Percentiles rank a stretch among this genome's conserved stretches.
Conservation (phyloP, 2,888 invertebrate species). For the Drosophila silvestris region DNA sequence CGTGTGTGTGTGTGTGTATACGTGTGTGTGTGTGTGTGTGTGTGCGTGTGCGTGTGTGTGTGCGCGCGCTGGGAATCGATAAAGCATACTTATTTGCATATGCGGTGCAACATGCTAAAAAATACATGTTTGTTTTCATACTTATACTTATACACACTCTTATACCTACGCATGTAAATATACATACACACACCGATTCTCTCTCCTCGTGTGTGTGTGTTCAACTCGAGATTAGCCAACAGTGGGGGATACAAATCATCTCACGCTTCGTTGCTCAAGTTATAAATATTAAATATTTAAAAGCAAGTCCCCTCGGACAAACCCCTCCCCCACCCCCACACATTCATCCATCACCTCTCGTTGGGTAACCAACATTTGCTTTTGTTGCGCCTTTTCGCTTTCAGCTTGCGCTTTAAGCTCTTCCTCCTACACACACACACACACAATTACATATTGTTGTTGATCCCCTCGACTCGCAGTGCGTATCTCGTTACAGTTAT, state of each 20-base stretch:
- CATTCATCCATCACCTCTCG: slow-evolving; percentile 44
- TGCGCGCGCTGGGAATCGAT: slow-evolving; percentile 61
- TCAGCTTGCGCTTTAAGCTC: slow-evolving; percentile 64
- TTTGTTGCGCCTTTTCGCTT: slow-evolving; percentile 71
- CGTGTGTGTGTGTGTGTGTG: neutral
- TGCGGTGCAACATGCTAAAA: slow-evolving; percentile 80
- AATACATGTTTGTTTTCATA: slow-evolving; percentile 40
- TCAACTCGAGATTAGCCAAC: slow-evolving; percentile 76
- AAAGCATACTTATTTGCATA: slow-evolving; percentile 80
- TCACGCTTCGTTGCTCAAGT: slow-evolving; percentile 78
- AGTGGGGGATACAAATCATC: slow-evolving; percentile 78
- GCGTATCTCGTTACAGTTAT: slow-evolving; percentile 69
- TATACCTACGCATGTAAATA: slow-evolving; percentile 10
- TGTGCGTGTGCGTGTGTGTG: slow-evolving; percentile 13
- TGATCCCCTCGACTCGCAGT: slow-evolving; percentile 17
- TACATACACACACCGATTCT: slow-evolving; percentile 14
- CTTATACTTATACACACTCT: slow-evolving; percentile 6
- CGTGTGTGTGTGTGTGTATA: slow-evolving; percentile 6
- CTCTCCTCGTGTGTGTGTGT: slow-evolving; percentile 19
- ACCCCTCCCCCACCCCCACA: slow-evolving; percentile 17
- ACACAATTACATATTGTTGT: slow-evolving; percentile 2
- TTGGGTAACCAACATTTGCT: slow-evolving; percentile 43
- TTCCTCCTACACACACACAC: no score
- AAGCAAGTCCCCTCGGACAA: slow-evolving; percentile 44
- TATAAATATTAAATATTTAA: slow-evolving; percentile 78